These are phyloP conservation scores for Chelonus insularis DNA, from an alignment of 1,140 invertebrate genomes.

Conservation along the genomic window DNA sequence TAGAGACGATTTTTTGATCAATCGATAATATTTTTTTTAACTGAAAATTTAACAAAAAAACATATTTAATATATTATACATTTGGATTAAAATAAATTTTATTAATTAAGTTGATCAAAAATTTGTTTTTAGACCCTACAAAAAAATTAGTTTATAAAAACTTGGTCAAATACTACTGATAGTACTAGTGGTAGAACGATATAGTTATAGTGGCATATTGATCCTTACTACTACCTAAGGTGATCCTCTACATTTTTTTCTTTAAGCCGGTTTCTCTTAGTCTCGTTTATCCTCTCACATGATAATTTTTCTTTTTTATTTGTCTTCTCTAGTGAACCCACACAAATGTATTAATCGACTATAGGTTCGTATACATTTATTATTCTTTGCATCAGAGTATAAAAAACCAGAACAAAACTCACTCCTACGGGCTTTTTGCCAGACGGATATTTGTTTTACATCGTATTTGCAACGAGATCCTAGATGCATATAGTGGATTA, in stretches of 20 bases:
- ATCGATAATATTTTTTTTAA: too few relatives aligned
- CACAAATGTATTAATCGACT: constrained; percentile 5
- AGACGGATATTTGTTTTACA: constrained; percentile 6
- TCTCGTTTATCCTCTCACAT: constrained; percentile 20
- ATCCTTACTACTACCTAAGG: constrained; percentile 30
- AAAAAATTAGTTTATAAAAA: background rate
- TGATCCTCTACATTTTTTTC: constrained; percentile 33
- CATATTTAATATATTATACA: too few relatives aligned
- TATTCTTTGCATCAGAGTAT: background rate
- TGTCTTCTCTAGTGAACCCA: constrained; percentile 4
- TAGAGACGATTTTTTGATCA: too few relatives aligned
- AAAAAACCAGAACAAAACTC: background rate
- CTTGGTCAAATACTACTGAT: background rate
- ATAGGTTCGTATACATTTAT: constrained; percentile 3
- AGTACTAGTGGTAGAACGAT: background rate
- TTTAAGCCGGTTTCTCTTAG: background rate
- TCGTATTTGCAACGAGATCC: constrained; percentile 11
- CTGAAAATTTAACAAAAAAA: too few relatives aligned
- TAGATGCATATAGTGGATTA: constrained; percentile 11
- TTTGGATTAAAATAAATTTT: too few relatives aligned
- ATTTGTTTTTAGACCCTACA: too few relatives aligned
- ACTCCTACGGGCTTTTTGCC: constrained; percentile 2
- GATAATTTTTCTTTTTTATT: background rate
- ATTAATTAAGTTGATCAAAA: too few relatives aligned
- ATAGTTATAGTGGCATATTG: constrained; percentile 13